Conservation (phyloP, 2,888 invertebrate genomes). For the Thecocarcelia acutangulata region DNA sequence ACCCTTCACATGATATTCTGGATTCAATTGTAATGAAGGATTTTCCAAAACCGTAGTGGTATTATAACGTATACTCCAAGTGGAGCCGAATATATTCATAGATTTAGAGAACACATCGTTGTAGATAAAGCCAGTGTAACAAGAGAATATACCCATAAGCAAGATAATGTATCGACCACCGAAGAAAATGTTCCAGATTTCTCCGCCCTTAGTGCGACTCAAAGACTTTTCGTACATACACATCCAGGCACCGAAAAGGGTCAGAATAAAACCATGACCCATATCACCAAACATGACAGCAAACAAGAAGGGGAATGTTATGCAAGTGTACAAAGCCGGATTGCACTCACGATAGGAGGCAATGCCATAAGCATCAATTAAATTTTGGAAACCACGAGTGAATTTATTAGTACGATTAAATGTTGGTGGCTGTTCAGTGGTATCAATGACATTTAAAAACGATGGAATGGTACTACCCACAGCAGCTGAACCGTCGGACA, state of each 20-base stretch:
- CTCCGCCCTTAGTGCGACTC: constrained; percentile 86
- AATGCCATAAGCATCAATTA: constrained; percentile 97
- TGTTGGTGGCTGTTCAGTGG: constrained; percentile 92
- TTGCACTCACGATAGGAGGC: constrained; percentile 96
- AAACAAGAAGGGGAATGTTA: constrained; percentile 97
- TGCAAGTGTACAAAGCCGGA: constrained; percentile 92
- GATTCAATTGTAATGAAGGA: constrained; percentile 85
- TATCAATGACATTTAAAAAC: constrained; percentile 94
- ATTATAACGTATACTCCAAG: constrained; percentile 88
- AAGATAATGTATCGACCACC: constrained; percentile 98
- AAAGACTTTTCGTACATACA: constrained; percentile 90
- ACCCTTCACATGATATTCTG: constrained; percentile 81
- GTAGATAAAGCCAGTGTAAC: constrained; percentile 98
- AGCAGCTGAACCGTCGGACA: constrained; percentile 92
- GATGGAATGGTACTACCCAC: constrained; percentile 95
- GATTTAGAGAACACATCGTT: constrained; percentile 99
- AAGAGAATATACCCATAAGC: constrained; percentile 97
- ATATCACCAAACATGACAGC: constrained; percentile 98
- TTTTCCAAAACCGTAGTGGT: constrained; percentile 82
- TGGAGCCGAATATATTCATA: constrained; percentile 95
- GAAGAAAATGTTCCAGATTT: constrained; percentile 99
- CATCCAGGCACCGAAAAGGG: constrained; percentile 92
- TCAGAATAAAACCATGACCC: constrained; percentile 94
- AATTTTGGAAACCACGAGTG: constrained; percentile 94
- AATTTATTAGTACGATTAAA: constrained; percentile 96